phyloP scores from a whole-genome alignment of 2,888 invertebrate species.

The Caenorhabditis japonica region DNA sequence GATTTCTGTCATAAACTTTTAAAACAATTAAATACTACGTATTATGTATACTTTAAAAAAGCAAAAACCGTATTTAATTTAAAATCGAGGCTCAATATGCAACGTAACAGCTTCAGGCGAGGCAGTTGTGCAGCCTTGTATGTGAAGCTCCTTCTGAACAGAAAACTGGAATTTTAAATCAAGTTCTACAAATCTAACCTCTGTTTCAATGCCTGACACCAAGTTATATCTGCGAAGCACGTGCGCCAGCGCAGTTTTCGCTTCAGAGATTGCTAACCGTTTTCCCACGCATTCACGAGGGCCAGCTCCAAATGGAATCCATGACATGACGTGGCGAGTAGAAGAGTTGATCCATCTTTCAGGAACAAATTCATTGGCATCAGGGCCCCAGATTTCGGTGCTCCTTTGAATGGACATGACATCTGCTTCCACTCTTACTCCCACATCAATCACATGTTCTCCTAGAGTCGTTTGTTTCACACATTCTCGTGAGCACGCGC shows the following conservation, averaged over 20 bases:
- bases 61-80: not conserved
- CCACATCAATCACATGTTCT: constrained; percentile 61
- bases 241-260: constrained; percentile 66
- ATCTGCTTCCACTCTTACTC: constrained; percentile 67
- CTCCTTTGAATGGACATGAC: constrained; percentile 67
- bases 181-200: too few species aligned
- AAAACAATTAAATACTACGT: too few species aligned
- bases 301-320: constrained; percentile 72
- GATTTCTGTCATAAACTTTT: too few species aligned
- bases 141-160: constrained; percentile 48
- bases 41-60: not conserved
- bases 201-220: constrained; percentile 59
- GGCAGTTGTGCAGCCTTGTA: constrained; percentile 44
- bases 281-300: constrained; percentile 74
- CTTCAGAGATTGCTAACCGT: constrained; percentile 69
- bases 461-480: constrained; percentile 65
- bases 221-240: constrained; percentile 63
- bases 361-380: constrained; percentile 70
- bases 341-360: constrained; percentile 62
- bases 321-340: constrained; percentile 49
- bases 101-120: constrained; percentile 46
- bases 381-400: constrained; percentile 71
- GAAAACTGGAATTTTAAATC: too few species aligned
- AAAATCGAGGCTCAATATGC: constrained; percentile 30
- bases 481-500: constrained; percentile 63